Evolutionary conservation across 2,113 vertebrate species (phyloP), one percentile per base, ranked within the genome.

Genomic region (Orycteropus afer): DNA sequence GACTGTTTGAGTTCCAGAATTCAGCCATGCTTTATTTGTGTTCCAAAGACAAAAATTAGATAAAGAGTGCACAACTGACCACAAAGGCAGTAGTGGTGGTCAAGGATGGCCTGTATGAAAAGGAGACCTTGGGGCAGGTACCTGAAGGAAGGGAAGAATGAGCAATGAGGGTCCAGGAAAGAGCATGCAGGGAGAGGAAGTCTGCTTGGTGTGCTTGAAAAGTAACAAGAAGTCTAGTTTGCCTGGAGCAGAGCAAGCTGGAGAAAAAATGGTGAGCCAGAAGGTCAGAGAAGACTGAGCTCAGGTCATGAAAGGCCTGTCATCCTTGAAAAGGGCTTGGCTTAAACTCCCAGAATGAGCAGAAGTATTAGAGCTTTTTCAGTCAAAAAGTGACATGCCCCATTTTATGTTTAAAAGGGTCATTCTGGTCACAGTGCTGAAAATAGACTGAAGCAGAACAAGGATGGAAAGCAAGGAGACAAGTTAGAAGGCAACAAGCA

Each of bases 371-470:
- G 80, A 90, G 94, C 77, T 63, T 47, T 96, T 27, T 23, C 42
- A 90, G 81, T 91, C 71, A 91, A 76, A 74, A 34, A 94, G 51
- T 84, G 84, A 93, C 87, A 76, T 5, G 77, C 77, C 29, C 47
- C 49, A 89, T 88, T 88, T 78, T 76, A 80, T 76, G 76, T 90
- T 94, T 96, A 92, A 97, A 97, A 96, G 96, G 90, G 93, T 96
- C 92, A 84, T 47, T 80, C 34, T 11, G 37, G 90, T 95, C 65
- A 65, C n/a, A 59, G n/a, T 37, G 42, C 84, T 77, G 92, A 85
- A 65, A 95, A 90, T 9, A 95, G 91, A 91, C 10, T 0, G 40
- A 83, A 59, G 5, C 11, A 34, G 32, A 57, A 23, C 86, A 77
- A 80, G 57, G 55, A 27, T 17, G 37, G 49, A 51, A 69, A 76